Percentiles rank a stretch among this genome's conserved stretches.
Evolutionary conservation across 2,888 invertebrate species (phyloP).

Genomic region (Melieria crassipennis): DNA sequence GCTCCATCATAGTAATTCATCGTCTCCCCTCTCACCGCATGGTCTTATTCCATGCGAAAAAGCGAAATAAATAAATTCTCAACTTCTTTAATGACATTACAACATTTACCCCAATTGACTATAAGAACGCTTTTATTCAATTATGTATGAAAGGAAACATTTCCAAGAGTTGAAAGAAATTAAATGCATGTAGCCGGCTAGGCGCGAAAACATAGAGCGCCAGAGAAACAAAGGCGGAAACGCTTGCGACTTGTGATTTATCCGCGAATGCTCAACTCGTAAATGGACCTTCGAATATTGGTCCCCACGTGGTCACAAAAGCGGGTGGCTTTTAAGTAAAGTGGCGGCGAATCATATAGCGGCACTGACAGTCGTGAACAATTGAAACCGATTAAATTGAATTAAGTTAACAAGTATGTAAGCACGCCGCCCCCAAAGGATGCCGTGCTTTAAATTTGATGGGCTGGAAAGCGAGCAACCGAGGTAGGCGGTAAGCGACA

Average conservation of each 20-base stretch:
- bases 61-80: background rate
- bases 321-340: too few relatives aligned
- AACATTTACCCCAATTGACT: conserved; percentile 1
- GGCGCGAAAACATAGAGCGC: background rate
- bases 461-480: too few relatives aligned
- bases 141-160: background rate
- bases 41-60: too few relatives aligned
- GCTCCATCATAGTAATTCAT: too few relatives aligned
- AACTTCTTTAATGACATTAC: background rate
- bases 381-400: conserved; percentile 59
- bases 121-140: conserved; percentile 19
- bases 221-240: background rate
- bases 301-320: too few relatives aligned
- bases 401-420: conserved; percentile 40
- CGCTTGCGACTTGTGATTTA: background rate
- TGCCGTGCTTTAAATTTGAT: too few relatives aligned
- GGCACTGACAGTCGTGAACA: conserved; percentile 47
- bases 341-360: too few relatives aligned
- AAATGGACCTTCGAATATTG: too few relatives aligned
- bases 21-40: too few relatives aligned
- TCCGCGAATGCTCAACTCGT: background rate
- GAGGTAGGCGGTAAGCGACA: too few relatives aligned
- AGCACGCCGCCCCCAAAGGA: too few relatives aligned
- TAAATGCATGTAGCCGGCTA: background rate
- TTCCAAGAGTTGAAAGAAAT: too few relatives aligned